These are phyloP conservation scores for Columba livia DNA, from an alignment of 2,113 vertebrate genomes.

Conservation along the genomic window DNA sequence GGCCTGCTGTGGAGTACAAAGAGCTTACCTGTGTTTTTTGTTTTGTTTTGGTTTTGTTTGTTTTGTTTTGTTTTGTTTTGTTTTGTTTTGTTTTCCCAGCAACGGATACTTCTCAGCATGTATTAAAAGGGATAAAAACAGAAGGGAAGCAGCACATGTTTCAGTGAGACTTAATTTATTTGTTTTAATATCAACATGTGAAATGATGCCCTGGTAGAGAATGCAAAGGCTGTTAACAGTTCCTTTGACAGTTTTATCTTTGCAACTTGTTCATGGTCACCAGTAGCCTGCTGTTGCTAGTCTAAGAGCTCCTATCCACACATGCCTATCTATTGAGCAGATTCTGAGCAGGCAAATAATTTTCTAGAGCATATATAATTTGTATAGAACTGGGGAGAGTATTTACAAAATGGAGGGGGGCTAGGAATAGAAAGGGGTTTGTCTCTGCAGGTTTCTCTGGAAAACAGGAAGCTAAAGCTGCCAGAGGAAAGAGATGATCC, in stretches of 20 bases:
- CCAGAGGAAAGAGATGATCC: neutral
- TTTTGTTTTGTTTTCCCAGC: neutral
- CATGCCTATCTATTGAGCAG: accelerated
- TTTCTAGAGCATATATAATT: neutral
- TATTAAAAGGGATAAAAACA: neutral
- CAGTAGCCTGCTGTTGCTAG: neutral
- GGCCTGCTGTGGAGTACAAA: neutral
- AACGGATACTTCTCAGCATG: neutral
- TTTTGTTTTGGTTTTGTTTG: neutral
- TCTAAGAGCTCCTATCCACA: neutral
- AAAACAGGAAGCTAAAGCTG: neutral
- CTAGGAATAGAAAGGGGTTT: neutral
- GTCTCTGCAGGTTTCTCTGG: neutral
- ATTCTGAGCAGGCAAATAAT: neutral
- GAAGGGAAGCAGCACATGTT: neutral
- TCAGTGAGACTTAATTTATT: neutral
- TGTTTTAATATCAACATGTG: neutral
- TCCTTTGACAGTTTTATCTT: neutral
- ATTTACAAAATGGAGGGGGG: neutral
- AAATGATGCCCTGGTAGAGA: neutral
- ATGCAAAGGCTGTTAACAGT: neutral
- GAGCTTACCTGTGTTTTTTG: neutral
- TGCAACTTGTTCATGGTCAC: neutral
- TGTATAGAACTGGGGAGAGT: neutral
- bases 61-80: no score